Evolutionary conservation across 2,113 vertebrate genomes (phyloP).

Genomic region (Orientallactaga bullata): DNA sequence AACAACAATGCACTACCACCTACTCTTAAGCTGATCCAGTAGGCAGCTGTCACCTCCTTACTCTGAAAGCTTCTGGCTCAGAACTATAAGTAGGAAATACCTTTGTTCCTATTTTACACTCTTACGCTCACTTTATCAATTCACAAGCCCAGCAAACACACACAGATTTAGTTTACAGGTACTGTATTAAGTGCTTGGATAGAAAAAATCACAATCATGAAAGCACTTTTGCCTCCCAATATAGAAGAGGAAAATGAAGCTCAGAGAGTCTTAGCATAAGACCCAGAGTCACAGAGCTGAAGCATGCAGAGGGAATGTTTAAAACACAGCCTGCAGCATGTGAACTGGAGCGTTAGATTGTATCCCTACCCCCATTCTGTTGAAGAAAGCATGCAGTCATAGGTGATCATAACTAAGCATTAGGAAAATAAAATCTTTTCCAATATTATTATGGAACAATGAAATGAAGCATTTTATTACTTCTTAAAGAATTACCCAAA

Average conservation of each 20-base stretch:
- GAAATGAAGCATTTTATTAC: slow-evolving; percentile 61
- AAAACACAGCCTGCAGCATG: background rate
- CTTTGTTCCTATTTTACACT: background rate
- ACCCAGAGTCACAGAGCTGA: background rate
- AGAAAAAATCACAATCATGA: background rate
- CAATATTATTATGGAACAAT: slow-evolving; percentile 27
- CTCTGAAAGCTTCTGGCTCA: background rate
- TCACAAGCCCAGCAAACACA: background rate
- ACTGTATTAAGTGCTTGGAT: background rate
- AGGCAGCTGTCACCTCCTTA: background rate
- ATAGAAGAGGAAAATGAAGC: background rate
- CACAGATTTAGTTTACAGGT: background rate
- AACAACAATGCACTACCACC: background rate
- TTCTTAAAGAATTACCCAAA: slow-evolving; percentile 52
- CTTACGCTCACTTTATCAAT: background rate
- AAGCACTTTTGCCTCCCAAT: background rate
- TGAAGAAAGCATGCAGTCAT: slow-evolving; percentile 53
- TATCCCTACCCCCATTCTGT: background rate
- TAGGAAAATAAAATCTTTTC: slow-evolving; percentile 64
- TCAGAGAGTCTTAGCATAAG: background rate
- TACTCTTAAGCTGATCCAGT: background rate
- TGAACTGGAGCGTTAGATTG: background rate
- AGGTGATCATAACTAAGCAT: slow-evolving; percentile 36
- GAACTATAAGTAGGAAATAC: background rate
- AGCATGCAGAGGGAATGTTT: background rate